Base-by-base conservation (phyloP, 2,888 invertebrate species). In the Torymus texanus region DNA sequence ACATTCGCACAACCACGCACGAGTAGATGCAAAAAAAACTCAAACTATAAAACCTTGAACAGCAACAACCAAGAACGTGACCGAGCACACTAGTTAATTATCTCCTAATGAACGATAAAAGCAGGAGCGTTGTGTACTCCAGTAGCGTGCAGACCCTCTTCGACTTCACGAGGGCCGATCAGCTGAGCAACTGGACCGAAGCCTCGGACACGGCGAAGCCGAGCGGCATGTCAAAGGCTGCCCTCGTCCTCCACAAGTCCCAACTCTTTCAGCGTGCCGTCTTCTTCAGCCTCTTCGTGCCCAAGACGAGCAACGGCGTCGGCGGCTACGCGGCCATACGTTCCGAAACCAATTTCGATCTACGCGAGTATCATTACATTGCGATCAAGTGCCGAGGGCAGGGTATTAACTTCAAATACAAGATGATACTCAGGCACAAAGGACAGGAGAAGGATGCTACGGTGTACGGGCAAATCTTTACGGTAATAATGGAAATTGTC, bases 161-260 rank as follows among this genome's bases (percentile, higher is more conserved):
- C 84, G 93, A 94, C 85, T 94, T 94, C 84, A 93, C 92, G 74
- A 92, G 91, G 76, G 83, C 85, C 14, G 90, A 91, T 53, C 90
- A 91, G 80, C 90, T 93, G 24, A 91, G 91, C 53, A 91, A 91
- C 75, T 94, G 94, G 94, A 88, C 88, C 72, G 94, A 94, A 87
- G 91, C 92, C 84, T 94, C 94, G 0, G 94, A 94, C 84, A 93
- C 93, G 1, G 93, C 93, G 1, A 91, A 94, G 70, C 91, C 91
- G 84, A 93, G 93, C 10, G 94, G 94, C 77, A 94, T 92, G 92
- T 94, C 94, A 0, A 94, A 94, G 88, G 94, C 93, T 3, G 89
- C 91, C 13, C 85, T 94, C 56, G 91, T 91, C 8, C 88, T 94
- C 53, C 94, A 94, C 85, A 92, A 92, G 84, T 93, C 94, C 66